A percentile compares a stretch with the other conserved stretches of the same genome.
These are phyloP conservation scores for Hemibagrus guttatus DNA, from an alignment of 2,797 vertebrate genomes.

Conservation along the genomic window DNA sequence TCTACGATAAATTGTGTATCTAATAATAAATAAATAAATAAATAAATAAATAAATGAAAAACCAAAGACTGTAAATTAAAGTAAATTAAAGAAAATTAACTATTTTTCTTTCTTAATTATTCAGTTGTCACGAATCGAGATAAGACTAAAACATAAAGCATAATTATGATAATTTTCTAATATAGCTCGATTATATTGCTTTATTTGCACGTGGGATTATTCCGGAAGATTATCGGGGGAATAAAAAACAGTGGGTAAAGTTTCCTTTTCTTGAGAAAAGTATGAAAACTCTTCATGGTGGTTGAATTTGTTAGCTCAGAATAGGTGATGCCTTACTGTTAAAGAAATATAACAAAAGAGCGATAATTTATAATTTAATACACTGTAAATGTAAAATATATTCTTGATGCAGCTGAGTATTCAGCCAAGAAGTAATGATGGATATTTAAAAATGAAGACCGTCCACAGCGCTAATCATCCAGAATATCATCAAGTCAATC, in stretches of 20 bases:
- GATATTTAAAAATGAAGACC: neutral
- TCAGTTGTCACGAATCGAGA: neutral
- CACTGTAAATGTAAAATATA: too few relatives aligned
- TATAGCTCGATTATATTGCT: neutral
- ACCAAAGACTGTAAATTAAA: neutral
- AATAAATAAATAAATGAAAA: neutral
- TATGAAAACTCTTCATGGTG: neutral
- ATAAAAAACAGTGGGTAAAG: neutral
- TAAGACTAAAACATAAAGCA: neutral
- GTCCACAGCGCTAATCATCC: constrained; percentile 28
- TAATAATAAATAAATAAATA: neutral
- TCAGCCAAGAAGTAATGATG: neutral
- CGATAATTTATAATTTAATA: neutral
- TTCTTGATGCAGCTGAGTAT: neutral
- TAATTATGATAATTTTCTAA: neutral
- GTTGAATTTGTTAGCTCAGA: neutral
- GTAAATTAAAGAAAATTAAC: too few relatives aligned
- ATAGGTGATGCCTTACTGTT: neutral
- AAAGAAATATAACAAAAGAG: neutral
- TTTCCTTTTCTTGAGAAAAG: neutral
- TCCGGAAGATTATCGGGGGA: too few relatives aligned
- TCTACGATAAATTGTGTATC: too few relatives aligned
- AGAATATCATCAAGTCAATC: constrained; percentile 26
- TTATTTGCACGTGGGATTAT: neutral
- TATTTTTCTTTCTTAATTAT: too few relatives aligned